Conservation (phyloP, 2,797 vertebrate species). For the Crypturellus tataupa region DNA sequence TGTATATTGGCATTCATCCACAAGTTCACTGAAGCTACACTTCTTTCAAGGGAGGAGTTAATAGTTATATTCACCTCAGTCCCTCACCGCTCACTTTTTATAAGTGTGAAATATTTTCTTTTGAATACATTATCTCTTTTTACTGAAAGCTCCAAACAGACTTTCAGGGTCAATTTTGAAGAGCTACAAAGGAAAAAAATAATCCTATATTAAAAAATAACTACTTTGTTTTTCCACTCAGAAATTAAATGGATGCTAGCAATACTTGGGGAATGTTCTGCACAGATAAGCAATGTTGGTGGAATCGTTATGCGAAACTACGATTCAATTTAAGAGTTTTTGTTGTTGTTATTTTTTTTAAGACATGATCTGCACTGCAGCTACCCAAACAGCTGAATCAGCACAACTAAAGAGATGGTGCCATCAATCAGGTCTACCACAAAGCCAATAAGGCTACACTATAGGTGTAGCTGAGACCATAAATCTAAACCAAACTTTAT, state of each 20-base stretch:
- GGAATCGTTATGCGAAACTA: not conserved
- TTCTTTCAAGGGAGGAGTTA: not conserved
- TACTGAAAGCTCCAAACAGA: not conserved
- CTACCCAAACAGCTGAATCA: slow-evolving; percentile 35
- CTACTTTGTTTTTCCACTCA: not conserved
- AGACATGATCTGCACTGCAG: slow-evolving; percentile 16
- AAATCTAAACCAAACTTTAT: not conserved
- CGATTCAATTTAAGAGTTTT: slow-evolving; percentile 24
- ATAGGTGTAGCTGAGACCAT: slow-evolving; percentile 29
- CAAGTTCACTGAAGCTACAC: slow-evolving; percentile 6
- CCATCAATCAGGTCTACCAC: not conserved
- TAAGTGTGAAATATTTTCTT: not conserved
- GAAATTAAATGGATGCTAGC: not conserved
- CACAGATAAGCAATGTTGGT: slow-evolving; percentile 1
- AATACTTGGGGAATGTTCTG: not conserved
- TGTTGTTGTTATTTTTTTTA: slow-evolving; percentile 14
- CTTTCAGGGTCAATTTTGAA: not conserved
- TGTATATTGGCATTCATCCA: slow-evolving; percentile 41
- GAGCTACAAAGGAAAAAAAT: not conserved
- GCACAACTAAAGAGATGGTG: not conserved
- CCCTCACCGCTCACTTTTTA: not conserved
- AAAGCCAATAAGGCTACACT: slow-evolving; percentile 9
- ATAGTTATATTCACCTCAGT: not conserved
- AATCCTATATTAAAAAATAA: not conserved
- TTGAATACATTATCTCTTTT: not conserved